phyloP scores from a whole-genome alignment of 2,113 vertebrate genomes.

The Pterocles orientalis region DNA sequence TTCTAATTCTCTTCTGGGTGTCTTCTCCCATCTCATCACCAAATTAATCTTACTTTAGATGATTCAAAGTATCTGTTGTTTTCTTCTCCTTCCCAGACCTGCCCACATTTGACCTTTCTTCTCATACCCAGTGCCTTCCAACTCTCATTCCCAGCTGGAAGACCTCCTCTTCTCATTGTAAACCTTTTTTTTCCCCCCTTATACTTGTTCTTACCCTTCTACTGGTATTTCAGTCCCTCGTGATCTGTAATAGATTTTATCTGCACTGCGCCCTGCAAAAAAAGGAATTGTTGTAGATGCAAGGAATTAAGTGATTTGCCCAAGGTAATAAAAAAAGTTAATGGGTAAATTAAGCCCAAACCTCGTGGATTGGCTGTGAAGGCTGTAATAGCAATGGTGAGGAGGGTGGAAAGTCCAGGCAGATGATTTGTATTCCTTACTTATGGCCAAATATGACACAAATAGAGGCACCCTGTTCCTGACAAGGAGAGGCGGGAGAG shows the following conservation, averaged over 20 bases:
- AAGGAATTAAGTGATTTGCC: not conserved
- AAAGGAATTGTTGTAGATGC: not conserved
- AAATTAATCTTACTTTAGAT: not conserved
- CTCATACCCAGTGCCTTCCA: not conserved
- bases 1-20: not conserved
- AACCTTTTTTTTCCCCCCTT: not conserved
- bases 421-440: slow-evolving; percentile 19
- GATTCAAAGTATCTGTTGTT: not conserved
- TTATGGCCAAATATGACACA: slow-evolving; percentile 19
- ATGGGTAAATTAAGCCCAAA: not conserved
- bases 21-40: not conserved
- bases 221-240: not conserved
- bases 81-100: not conserved
- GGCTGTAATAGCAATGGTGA: not conserved
- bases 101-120: not conserved
- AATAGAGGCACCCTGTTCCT: slow-evolving; percentile 50
- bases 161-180: not conserved
- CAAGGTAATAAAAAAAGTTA: slow-evolving; percentile 11
- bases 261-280: not conserved
- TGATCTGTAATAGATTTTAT: not conserved
- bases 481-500: slow-evolving; percentile 33
- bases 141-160: not conserved
- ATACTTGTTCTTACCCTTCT: not conserved
- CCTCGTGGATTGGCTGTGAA: not conserved
- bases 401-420: not conserved